Percentiles rank a stretch among this genome's conserved stretches.
These are phyloP conservation scores for Trididemnum clinides DNA, from an alignment of 23 tunicate genomes.

Conservation along the genomic window DNA sequence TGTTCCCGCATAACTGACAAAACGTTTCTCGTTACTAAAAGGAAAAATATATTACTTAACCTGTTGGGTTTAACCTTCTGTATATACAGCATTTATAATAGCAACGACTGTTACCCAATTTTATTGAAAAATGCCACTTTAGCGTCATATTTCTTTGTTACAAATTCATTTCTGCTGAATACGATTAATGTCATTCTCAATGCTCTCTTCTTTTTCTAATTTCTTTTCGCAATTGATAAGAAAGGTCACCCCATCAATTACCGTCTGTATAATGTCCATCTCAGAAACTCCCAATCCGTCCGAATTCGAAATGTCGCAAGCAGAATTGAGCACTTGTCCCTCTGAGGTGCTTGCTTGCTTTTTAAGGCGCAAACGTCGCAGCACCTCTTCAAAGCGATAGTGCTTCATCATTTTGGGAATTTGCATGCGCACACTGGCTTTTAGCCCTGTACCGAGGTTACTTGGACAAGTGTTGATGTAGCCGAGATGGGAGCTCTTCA, in stretches of 20 bases:
- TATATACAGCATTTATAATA: no score
- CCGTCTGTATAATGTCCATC: not conserved
- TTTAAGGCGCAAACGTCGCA: slow-evolving; percentile 22
- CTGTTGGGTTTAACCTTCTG: no score
- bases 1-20: no score
- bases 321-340: not conserved
- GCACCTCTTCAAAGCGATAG: slow-evolving; percentile 12
- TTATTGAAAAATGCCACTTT: no score
- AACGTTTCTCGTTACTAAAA: no score
- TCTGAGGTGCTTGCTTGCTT: not conserved
- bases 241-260: not conserved
- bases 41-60: no score
- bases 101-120: no score
- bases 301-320: not conserved
- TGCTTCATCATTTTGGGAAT: slow-evolving; percentile 39
- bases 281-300: slow-evolving; percentile 19
- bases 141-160: no score
- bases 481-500: slow-evolving; percentile 60
- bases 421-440: slow-evolving; percentile 14
- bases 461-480: slow-evolving; percentile 75
- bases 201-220: not conserved
- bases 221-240: slow-evolving; percentile 16
- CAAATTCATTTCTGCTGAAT: slow-evolving; percentile 4
- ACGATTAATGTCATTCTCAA: slow-evolving; percentile 8
- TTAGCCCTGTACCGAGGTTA: slow-evolving; percentile 53